Evolutionary conservation across 2,888 invertebrate genomes (phyloP), one percentile per base, ranked within the genome.

Genomic region (Ennomos erosarius): DNA sequence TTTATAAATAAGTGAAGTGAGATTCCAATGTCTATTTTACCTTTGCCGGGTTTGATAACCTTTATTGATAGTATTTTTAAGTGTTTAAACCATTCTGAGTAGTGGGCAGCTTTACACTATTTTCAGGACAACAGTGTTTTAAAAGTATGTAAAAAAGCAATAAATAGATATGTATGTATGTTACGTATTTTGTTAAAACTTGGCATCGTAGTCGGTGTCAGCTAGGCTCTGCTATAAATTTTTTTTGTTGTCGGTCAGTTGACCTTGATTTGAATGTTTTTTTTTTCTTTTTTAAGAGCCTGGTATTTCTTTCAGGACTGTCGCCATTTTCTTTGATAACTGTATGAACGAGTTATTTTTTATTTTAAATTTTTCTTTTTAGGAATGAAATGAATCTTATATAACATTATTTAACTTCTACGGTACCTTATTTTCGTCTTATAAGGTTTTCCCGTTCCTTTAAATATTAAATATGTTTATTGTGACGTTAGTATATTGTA

Each of bases 1-100:
- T 54, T 67, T 59, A 50, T 40, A n/a, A 46, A 43, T 51, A 50
- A 51, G 59, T 59, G 51, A 59, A 43, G 59, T 55, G 54, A 59
- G 48, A 45, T 58, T 50, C 39, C 35, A 44, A 51, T 36, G 13
- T 51, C 36, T 39, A 46, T 37, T 56, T 56, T 46, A 39, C 38
- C 39, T 34, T 33, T 37, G 52, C 36, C 12, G 40, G 50, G 50
- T 50, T 42, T 10, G 39, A 16, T 57, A 26, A 51, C 46, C 49
- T 16, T 40, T 57, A 51, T 55, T 57, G 51, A 52, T 53, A 58
- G 48, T 58, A 39, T 44, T 49, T 52, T 45, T 49, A 48, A 48
- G 38, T 39, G 48, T 38, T 48, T 48, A 11, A 43, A 11, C 48
- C 38, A 33, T 33, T 33, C 48, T 35, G 9, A 12, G 13, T 11